Conservation (phyloP, 2,113 vertebrate species). For the Pseudorasbora parva region DNA sequence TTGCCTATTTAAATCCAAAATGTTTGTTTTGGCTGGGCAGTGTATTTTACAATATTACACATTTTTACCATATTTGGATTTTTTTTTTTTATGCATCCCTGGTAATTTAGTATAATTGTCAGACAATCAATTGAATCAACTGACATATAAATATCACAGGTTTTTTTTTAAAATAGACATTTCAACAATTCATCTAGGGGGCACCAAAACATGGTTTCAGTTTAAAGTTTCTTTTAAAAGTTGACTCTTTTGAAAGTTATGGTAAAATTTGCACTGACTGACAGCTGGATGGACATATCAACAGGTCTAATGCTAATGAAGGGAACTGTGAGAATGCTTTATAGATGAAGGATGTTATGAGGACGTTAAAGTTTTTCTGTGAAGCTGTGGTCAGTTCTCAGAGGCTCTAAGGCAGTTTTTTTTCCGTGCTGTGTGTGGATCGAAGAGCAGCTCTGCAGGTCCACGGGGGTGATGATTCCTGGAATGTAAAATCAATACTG, state of each 20-base stretch:
- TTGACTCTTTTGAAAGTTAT: not conserved
- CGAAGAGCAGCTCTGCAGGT: slow-evolving; percentile 23
- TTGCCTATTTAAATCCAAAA: too few species aligned
- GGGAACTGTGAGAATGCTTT: not conserved
- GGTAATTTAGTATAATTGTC: too few species aligned
- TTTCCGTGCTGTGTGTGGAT: slow-evolving; percentile 14
- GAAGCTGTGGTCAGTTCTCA: not conserved
- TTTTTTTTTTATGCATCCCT: too few species aligned
- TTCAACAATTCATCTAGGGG: not conserved
- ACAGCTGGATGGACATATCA: not conserved
- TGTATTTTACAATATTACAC: too few species aligned
- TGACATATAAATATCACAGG: not conserved
- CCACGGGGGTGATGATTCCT: slow-evolving; percentile 40
- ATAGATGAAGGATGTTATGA: not conserved
- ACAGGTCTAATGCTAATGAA: not conserved
- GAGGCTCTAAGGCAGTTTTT: not conserved
- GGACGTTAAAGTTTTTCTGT: not conserved
- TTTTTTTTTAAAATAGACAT: not conserved
- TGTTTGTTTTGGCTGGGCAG: too few species aligned
- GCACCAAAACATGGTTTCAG: not conserved
- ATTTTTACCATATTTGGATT: too few species aligned
- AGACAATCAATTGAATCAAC: too few species aligned
- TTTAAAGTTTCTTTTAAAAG: not conserved
- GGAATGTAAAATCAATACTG: slow-evolving; percentile 48
- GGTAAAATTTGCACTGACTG: not conserved